Base-by-base conservation (phyloP, 2,888 invertebrate genomes). In the Phania funesta region DNA sequence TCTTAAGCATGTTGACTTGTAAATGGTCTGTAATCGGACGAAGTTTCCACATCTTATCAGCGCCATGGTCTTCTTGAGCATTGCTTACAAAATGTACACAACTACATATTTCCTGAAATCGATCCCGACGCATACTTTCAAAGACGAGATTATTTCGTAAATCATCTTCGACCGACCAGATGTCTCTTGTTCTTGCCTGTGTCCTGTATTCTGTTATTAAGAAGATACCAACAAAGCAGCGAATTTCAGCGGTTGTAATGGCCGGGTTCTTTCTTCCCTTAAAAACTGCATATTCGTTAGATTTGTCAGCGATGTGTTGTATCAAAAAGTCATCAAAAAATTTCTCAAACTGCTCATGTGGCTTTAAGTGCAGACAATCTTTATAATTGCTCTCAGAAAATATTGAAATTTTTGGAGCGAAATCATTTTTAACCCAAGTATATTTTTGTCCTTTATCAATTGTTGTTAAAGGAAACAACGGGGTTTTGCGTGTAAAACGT, bases 1-100 rank as follows among this genome's bases (percentile, higher is more conserved):
- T 58, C 9, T 58, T 16, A 35, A 56, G 1, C 58, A 58, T 58
- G 1, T 58, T 58, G 1, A 9, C 58, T 32, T 58, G 32, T 9
- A 58, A 35, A 16, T 58, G 35, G 1, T 84, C 52, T 22, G 84
- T 83, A 13, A 87, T 35, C 20, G 85, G 86, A 29, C 86, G 58
- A 7, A 87, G 58, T 80, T 87, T 87, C 64, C 82, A 79, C 73
- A 86, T 77, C 83, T 86, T 87, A 52, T 87, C 86, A 18, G 16
- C 46, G 32, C 11, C 32, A 16, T 13, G 24, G 1, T 38, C 48
- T 11, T 11, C 13, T 20, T 13, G 8, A 8, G 32, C 35, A 35
- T 18, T 60, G 22, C 44, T 54, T 65, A 38, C 46, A 20, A 83
- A 83, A 24, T 83, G 73, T 18, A 83, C 29, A 18, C 38, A 60